Base-by-base conservation (phyloP, 2,888 invertebrate species). In the Andrena marginata region DNA sequence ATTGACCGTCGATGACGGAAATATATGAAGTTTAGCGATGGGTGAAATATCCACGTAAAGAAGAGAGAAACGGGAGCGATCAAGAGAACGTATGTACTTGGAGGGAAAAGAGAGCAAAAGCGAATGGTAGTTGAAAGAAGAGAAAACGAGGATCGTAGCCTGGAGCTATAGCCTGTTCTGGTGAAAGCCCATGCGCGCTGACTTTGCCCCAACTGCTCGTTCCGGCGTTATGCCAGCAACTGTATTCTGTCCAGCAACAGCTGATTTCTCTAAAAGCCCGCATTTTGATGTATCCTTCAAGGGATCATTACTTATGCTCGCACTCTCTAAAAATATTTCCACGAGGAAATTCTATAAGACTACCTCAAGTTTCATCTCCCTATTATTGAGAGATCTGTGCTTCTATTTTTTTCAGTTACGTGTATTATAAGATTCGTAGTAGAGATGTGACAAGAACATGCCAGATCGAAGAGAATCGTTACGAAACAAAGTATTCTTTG, bases 151-250 rank as follows among this genome's bases (percentile, higher is more conserved):
- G 78, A 87, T 88, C 79, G 60, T 84, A 76, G 84, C 81, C 78
- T 13, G 68, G 33, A 80, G 85, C 80, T 69, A 72, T 71, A 59
- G 78, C 63, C 60, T 63, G 75, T 77, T 77, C 84, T 80, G 84
- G 85, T 88, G 89, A 88, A 88, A 88, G 88, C 89, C 76, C 65
- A 72, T 86, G 60, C 75, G 65, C 77, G 71, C 77, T 79, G 77
- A 78, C 70, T 87, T 84, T 80, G 74, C 60, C 73, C 79, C 75
- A 86, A 82, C 77, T 67, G 64, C 69, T 84, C 64, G 29, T 73
- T 80, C 59, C 69, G 71, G 69, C 80, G 20, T 64, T 51, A 78
- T 49, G 71, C 77, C 67, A 82, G 69, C 75, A 80, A 83, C 68
- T 72, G 69, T 82, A 78, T 33, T 69, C 69, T 59, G 69, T 62